Evolutionary conservation across 2,797 vertebrate genomes (phyloP).

Genomic region (Nyctibius grandis): DNA sequence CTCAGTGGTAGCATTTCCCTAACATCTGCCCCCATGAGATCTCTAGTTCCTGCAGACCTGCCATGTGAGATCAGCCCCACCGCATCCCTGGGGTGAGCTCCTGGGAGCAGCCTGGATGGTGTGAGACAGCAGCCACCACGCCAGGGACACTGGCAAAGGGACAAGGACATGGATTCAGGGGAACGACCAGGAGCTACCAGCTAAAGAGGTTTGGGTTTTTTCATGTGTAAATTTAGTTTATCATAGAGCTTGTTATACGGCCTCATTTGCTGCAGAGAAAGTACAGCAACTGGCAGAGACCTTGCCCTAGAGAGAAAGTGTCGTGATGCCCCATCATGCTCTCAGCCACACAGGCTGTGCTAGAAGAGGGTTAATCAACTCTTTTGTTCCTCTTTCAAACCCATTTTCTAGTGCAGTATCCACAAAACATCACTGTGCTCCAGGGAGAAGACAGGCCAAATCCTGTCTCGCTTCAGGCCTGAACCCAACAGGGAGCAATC

Average conservation of each 20-base stretch:
- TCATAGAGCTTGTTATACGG: background rate
- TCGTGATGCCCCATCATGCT: background rate
- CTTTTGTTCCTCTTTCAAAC: background rate
- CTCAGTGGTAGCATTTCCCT: background rate
- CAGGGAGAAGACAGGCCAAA: background rate
- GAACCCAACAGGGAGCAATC: constrained; percentile 1
- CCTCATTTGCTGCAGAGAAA: background rate
- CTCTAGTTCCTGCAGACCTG: background rate
- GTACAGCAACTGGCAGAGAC: background rate
- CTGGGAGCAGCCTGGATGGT: accelerated
- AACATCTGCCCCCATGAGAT: background rate
- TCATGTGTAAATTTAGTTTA: background rate
- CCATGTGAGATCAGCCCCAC: background rate
- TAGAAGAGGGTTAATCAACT: background rate
- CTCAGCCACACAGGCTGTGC: background rate
- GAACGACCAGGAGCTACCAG: background rate
- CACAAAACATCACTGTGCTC: background rate
- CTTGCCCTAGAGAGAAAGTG: background rate
- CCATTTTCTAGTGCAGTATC: background rate
- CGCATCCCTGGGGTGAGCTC: background rate
- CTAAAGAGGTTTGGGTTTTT: background rate
- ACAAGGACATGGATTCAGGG: background rate
- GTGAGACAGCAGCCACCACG: accelerated
- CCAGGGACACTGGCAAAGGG: background rate
- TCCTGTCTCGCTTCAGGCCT: background rate